Evolutionary conservation across 2,888 invertebrate species (phyloP).

Genomic region (Anarsia innoxiella): DNA sequence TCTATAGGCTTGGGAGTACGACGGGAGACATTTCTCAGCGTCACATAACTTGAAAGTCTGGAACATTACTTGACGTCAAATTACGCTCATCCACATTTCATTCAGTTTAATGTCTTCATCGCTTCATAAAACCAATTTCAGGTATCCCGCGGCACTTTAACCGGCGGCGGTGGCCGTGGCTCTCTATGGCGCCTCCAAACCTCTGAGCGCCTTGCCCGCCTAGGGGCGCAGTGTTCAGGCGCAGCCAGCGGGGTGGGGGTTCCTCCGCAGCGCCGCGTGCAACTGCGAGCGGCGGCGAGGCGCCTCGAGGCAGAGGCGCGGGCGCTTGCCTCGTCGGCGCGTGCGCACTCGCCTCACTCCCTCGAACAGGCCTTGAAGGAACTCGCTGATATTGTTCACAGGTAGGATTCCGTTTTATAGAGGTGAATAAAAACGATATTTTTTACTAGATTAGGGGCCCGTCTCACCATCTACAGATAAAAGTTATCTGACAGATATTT

Average conservation of each 20-base stretch:
- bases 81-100: too few species aligned
- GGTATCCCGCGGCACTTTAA: slow-evolving; percentile 21
- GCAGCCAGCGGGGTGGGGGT: slow-evolving; percentile 93
- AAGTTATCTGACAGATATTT: too few species aligned
- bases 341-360: slow-evolving; percentile 59
- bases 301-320: slow-evolving; percentile 53
- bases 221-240: slow-evolving; percentile 88
- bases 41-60: too few species aligned
- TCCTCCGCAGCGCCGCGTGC: slow-evolving; percentile 77
- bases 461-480: too few species aligned
- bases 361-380: slow-evolving; percentile 70
- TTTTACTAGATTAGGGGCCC: too few species aligned
- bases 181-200: slow-evolving; percentile 64
- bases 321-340: slow-evolving; percentile 38
- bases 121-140: too few species aligned
- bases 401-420: too few species aligned
- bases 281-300: slow-evolving; percentile 38
- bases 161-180: slow-evolving; percentile 39
- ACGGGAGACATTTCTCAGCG: too few species aligned
- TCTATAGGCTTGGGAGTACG: too few species aligned
- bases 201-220: slow-evolving; percentile 77
- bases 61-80: too few species aligned
- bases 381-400: slow-evolving; percentile 83
- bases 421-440: too few species aligned
- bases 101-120: too few species aligned